A percentile compares a stretch with the other conserved stretches of the same genome.
phyloP scores from a whole-genome alignment of 2,113 vertebrate genomes.

The Cottus gobio region DNA sequence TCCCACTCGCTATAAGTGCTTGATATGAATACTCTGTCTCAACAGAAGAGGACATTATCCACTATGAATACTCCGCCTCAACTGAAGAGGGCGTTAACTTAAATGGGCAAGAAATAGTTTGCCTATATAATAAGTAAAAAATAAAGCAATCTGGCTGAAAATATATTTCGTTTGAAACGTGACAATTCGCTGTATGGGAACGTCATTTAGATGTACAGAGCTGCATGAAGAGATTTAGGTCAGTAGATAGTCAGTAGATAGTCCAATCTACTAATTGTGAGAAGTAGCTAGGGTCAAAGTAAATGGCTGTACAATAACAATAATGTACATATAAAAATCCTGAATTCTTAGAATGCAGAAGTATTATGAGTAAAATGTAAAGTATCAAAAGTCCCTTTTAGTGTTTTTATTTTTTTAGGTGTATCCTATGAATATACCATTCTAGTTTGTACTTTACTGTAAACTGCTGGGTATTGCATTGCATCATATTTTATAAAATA shows the following conservation, averaged over 20 bases:
- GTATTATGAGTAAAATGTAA: too few species aligned
- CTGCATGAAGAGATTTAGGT: neutral
- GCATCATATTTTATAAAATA: neutral
- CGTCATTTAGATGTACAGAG: too few species aligned
- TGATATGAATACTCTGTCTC: too few species aligned
- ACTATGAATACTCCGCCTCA: too few species aligned
- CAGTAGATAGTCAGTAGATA: neutral
- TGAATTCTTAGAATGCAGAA: neutral
- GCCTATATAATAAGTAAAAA: too few species aligned
- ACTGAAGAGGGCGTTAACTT: too few species aligned
- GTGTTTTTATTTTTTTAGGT: neutral
- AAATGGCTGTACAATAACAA: neutral
- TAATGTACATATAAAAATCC: neutral
- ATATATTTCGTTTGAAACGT: too few species aligned
- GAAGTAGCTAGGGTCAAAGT: neutral
- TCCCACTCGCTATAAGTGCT: too few species aligned
- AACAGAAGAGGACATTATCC: too few species aligned
- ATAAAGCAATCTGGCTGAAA: too few species aligned
- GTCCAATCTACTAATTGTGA: neutral
- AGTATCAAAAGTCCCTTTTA: neutral
- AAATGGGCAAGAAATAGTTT: too few species aligned
- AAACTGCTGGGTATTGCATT: neutral
- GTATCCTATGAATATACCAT: neutral
- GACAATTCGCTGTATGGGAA: too few species aligned
- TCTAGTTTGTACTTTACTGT: neutral